Evolutionary conservation across 1,140 invertebrate genomes (phyloP).

Genomic region (Panagrolaimus sp.): DNA sequence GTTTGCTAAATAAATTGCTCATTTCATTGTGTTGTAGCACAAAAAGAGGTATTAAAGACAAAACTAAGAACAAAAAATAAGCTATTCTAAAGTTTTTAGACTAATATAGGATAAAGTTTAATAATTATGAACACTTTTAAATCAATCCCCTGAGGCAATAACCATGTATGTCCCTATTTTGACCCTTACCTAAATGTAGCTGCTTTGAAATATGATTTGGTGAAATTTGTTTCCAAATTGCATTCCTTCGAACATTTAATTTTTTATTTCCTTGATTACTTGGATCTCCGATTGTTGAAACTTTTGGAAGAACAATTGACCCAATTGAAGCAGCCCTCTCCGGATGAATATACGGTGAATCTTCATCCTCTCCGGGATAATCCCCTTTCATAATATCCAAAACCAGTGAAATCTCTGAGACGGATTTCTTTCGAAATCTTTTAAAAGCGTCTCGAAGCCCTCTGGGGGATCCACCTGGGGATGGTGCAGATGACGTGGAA

Average conservation of each 20-base stretch:
- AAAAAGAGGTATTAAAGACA: too few species aligned
- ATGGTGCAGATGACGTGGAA: background rate
- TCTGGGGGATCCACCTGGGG: background rate
- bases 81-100: too few species aligned
- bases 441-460: background rate
- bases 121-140: too few species aligned
- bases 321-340: background rate
- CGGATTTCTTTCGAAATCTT: background rate
- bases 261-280: too few species aligned
- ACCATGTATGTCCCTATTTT: too few species aligned
- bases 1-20: too few species aligned
- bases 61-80: too few species aligned
- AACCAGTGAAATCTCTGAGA: background rate
- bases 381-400: slow-evolving; percentile 5
- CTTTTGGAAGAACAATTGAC: background rate
- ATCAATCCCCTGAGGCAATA: too few species aligned
- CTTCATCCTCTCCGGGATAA: background rate
- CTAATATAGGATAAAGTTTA: too few species aligned
- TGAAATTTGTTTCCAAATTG: slow-evolving; percentile 1
- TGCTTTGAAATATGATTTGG: slow-evolving; percentile 10
- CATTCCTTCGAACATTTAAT: slow-evolving; percentile 1
- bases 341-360: background rate
- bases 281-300: background rate
- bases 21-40: too few species aligned
- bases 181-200: slow-evolving; percentile 2